phyloP scores from a whole-genome alignment of 1,140 invertebrate genomes.

The Oryctes rhinoceros region DNA sequence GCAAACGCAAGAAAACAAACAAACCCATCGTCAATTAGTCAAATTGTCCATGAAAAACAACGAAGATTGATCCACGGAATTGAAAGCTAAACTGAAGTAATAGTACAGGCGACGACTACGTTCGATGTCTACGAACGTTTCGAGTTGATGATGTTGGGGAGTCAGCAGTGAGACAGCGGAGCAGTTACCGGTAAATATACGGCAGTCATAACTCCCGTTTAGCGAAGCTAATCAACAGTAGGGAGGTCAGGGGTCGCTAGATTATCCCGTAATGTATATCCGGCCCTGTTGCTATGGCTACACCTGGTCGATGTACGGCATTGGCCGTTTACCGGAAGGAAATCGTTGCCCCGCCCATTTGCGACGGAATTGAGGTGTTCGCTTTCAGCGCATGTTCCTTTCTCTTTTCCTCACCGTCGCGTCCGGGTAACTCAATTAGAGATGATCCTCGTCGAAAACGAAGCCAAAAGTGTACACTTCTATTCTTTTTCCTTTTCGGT shows the following conservation, averaged over 20 bases:
- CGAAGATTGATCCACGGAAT: not conserved
- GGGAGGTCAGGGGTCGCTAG: slow-evolving; percentile 35
- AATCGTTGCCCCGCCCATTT: slow-evolving; percentile 35
- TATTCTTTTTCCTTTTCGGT: slow-evolving; percentile 13
- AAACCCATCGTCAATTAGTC: slow-evolving; percentile 22
- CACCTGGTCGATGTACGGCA: slow-evolving; percentile 31
- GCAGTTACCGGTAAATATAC: slow-evolving; percentile 40
- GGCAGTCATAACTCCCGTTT: slow-evolving; percentile 40
- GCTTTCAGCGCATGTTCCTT: slow-evolving; percentile 1
- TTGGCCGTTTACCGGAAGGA: slow-evolving; percentile 44
- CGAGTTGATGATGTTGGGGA: not conserved
- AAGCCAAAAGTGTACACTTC: slow-evolving; percentile 32
- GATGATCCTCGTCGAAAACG: slow-evolving; percentile 18
- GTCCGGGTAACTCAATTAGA: slow-evolving; percentile 24
- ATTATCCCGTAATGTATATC: slow-evolving; percentile 43
- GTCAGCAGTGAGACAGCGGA: not conserved
- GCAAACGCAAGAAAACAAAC: slow-evolving; percentile 1
- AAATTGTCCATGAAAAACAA: slow-evolving; percentile 24
- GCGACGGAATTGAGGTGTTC: slow-evolving; percentile 38
- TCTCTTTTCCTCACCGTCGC: not conserved
- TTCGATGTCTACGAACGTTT: not conserved
- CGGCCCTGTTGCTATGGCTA: slow-evolving; percentile 44
- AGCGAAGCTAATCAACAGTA: slow-evolving; percentile 34
- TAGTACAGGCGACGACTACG: not conserved
- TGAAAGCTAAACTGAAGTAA: not conserved